phyloP scores from a whole-genome alignment of 2,113 vertebrate species.

The Peromyscus polionotus region DNA sequence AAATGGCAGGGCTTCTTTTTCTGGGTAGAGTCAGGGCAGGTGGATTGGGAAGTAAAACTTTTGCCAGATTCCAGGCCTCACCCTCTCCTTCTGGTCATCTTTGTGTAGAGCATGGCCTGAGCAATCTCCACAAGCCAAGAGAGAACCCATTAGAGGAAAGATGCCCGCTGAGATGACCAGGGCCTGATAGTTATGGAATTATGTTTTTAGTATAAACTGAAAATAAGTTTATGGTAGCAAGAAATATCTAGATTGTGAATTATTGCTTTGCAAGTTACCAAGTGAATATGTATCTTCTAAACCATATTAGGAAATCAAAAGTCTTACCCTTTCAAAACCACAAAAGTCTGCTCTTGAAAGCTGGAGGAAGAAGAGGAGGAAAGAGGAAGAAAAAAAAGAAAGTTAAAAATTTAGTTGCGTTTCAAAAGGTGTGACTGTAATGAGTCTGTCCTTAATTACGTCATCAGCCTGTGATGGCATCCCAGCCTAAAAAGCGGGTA shows the following conservation, averaged over 20 bases:
- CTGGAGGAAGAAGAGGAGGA: not conserved
- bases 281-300: conserved; percentile 4
- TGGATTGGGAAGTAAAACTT: not conserved
- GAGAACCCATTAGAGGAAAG: not conserved
- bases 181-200: not conserved
- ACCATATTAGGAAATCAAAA: not conserved
- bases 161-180: not conserved
- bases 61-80: not conserved
- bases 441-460: no score
- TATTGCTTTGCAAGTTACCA: not conserved
- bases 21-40: not conserved
- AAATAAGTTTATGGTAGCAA: not conserved
- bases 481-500: no score
- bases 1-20: not conserved
- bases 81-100: not conserved
- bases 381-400: not conserved
- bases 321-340: conserved; percentile 84
- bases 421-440: not conserved
- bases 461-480: no score
- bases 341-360: conserved; percentile 74
- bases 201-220: not conserved
- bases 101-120: not conserved
- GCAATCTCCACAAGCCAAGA: not conserved
- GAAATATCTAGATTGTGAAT: not conserved
- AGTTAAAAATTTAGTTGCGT: not conserved